Percentiles rank a stretch among this genome's conserved stretches.
Evolutionary conservation across 2,113 vertebrate genomes (phyloP).

Genomic region (Dendrocopos noguchii): DNA sequence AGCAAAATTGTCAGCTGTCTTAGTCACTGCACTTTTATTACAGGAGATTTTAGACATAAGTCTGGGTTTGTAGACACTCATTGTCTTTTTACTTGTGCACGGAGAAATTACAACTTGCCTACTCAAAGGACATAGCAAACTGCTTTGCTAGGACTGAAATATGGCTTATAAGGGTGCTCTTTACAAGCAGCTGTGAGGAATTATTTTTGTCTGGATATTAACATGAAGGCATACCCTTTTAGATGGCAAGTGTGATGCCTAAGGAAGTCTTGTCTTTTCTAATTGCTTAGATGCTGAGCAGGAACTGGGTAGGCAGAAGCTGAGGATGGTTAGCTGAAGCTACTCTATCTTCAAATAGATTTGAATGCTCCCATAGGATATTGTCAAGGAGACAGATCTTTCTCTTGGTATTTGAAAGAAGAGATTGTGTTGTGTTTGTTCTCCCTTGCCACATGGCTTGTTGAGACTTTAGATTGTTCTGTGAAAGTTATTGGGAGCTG

Average conservation of each 20-base stretch:
- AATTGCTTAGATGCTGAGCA: background rate
- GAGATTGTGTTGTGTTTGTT: background rate
- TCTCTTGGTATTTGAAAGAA: background rate
- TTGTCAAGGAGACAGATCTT: background rate
- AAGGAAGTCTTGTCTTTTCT: background rate
- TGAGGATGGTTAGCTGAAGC: background rate
- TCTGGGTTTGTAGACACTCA: background rate
- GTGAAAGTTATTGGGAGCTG: background rate
- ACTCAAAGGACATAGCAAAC: background rate
- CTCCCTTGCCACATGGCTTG: background rate
- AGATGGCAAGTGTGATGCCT: background rate
- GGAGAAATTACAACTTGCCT: background rate
- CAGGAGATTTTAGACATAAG: background rate
- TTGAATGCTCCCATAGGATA: background rate
- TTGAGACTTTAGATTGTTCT: background rate
- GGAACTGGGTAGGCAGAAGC: background rate
- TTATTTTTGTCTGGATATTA: background rate
- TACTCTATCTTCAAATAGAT: background rate
- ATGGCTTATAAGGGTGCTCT: background rate
- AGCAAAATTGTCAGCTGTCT: conserved; percentile 38
- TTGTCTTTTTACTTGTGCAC: background rate
- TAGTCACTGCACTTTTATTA: conserved; percentile 17
- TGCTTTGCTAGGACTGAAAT: background rate
- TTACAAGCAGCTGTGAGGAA: background rate
- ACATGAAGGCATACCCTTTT: background rate